Base-by-base conservation (phyloP, 2,888 invertebrate genomes). In the Netelia inedita region DNA sequence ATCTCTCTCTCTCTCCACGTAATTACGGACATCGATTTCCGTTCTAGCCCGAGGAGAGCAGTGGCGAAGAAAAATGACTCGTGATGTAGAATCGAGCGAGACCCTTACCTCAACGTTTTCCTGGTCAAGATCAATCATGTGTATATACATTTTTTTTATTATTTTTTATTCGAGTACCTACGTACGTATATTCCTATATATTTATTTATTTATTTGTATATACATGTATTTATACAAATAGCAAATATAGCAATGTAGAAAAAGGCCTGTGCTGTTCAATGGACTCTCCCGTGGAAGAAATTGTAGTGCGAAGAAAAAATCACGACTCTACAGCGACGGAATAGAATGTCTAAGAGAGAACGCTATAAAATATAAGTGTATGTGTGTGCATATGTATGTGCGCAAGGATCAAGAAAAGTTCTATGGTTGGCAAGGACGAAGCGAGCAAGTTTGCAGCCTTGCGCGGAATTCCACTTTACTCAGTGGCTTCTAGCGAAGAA, bases 1-100 rank as follows among this genome's bases (percentile, higher is more conserved):
- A 23, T 19, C 57, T 41, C 57, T 59, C 63, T 79, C 81, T 86
- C 88, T 88, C 89, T 89, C 88, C 87, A 88, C 90, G 88, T 91
- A 90, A 91, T 91, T 90, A 91, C 89, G 85, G 86, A 87, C 89
- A 90, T 91, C 88, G 90, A 91, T 91, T 90, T 90, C 88, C 87
- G 86, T 81, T 82, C 74, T 74, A 46, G 74, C 69, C n/a, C 79
- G 61, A 66, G 61, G 43, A 65, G 46, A 19, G 50, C 35, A 55
- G 6, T 1, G 41, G 35, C 50, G 50, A 43, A 69, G 61, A 74
- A 68, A 74, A 79, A 79, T 61, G 43, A 21, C 71, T 61, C 63
- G 65, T 65, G 57, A 10, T 61, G 61, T 53, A 21, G 69, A 84
- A 76, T 61, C 61, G 76, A 53, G 61, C 66, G 1, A 35, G 71